Evolutionary conservation across 2,888 invertebrate genomes (phyloP).

Genomic region (Eutolmus rufibarbis): DNA sequence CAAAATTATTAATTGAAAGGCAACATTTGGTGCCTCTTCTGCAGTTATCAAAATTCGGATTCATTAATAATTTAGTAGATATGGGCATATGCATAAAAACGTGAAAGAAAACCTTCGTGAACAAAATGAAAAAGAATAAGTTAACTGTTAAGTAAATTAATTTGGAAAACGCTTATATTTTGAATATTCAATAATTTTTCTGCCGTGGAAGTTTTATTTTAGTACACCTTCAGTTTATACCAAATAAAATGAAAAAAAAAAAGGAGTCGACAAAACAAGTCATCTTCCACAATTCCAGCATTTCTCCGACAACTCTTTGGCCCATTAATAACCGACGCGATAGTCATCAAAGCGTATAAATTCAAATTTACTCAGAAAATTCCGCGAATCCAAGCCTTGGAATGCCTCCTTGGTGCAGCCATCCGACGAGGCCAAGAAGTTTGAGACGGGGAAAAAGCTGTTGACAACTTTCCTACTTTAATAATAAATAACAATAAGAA

Average conservation of each 20-base stretch:
- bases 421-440: background rate
- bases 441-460: slow-evolving; percentile 5
- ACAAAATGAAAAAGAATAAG: background rate
- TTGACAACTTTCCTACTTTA: slow-evolving; percentile 41
- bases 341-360: slow-evolving; percentile 23
- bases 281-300: background rate
- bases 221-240: background rate
- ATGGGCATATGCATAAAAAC: background rate
- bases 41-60: background rate
- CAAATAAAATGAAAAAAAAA: background rate
- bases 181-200: background rate
- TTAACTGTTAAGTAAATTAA: background rate
- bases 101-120: background rate
- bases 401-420: slow-evolving; percentile 13
- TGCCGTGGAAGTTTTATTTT: background rate
- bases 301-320: slow-evolving; percentile 3
- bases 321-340: slow-evolving; percentile 33
- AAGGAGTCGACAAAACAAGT: background rate
- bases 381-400: slow-evolving; percentile 27
- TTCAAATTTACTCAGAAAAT: slow-evolving; percentile 23
- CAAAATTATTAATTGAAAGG: background rate
- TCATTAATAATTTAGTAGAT: background rate
- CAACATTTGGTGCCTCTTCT: background rate
- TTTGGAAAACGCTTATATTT: background rate
- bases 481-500: slow-evolving; percentile 39